These are phyloP conservation scores for Zaprionus bogoriensis DNA, from an alignment of 2,888 invertebrate species.

Conservation along the genomic window DNA sequence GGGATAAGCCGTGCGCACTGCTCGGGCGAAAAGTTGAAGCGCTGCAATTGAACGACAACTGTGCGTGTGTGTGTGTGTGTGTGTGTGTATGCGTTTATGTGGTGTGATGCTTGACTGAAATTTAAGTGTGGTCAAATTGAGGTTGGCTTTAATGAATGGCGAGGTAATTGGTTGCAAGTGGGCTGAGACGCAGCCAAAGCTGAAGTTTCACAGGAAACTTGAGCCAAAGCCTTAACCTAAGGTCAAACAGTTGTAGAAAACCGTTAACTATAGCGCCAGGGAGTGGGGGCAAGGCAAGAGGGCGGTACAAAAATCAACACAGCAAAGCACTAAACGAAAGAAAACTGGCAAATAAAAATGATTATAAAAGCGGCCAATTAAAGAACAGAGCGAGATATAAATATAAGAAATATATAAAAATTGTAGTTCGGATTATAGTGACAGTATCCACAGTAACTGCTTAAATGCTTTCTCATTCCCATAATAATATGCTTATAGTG, in stretches of 20 bases:
- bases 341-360: neutral
- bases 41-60: conserved; percentile 20
- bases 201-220: conserved; percentile 5
- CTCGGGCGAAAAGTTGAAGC: conserved; percentile 26
- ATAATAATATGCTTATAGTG: too few relatives aligned
- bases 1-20: conserved; percentile 34
- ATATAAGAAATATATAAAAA: too few relatives aligned
- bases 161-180: conserved; percentile 50
- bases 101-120: conserved; percentile 30
- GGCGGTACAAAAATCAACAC: neutral
- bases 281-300: neutral
- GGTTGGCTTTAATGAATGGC: conserved; percentile 61
- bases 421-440: too few relatives aligned
- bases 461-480: too few relatives aligned
- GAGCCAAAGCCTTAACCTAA: neutral
- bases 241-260: conserved; percentile 16
- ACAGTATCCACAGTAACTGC: too few relatives aligned
- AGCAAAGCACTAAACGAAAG: neutral
- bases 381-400: too few relatives aligned
- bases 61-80: neutral
- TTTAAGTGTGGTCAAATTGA: conserved; percentile 66
- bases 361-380: too few relatives aligned
- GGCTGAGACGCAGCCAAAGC: neutral
- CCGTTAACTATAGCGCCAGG: neutral
- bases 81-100: conserved; percentile 6